A percentile compares a stretch with the other conserved stretches of the same genome.
Evolutionary conservation across 2,888 invertebrate genomes (phyloP).

Genomic region (Heliconius ethilla): DNA sequence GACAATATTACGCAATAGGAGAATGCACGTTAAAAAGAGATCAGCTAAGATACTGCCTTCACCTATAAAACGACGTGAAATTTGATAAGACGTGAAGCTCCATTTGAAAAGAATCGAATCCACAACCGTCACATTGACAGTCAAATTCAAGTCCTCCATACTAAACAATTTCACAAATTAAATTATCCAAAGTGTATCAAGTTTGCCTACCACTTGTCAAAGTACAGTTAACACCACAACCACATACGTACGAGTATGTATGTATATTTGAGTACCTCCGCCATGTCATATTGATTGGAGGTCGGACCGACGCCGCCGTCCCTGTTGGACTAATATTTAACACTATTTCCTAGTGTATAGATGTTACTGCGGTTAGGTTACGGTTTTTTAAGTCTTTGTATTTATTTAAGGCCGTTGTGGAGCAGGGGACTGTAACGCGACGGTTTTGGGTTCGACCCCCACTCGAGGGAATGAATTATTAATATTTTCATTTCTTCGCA

Average conservation of each 20-base stretch:
- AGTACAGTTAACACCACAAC: conserved; percentile 9
- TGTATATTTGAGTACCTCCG: conserved; percentile 15
- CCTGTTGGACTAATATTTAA: not conserved
- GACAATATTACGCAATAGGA: too few species aligned
- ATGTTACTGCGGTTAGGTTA: not conserved
- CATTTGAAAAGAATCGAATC: not conserved
- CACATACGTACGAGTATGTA: not conserved
- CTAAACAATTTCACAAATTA: not conserved
- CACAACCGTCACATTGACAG: not conserved
- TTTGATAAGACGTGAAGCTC: too few species aligned
- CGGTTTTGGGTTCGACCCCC: too few species aligned
- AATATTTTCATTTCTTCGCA: too few species aligned
- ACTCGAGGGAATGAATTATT: too few species aligned
- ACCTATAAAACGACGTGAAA: too few species aligned
- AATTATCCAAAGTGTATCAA: conserved; percentile 2
- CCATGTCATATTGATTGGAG: conserved; percentile 19
- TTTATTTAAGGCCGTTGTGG: not conserved
- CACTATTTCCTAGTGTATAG: not conserved
- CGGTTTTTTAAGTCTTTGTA: not conserved
- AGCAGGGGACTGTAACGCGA: too few species aligned
- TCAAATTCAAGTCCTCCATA: not conserved
- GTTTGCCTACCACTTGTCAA: conserved; percentile 12
- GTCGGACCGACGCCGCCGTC: not conserved
- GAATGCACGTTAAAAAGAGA: too few species aligned
- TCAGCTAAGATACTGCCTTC: too few species aligned